A percentile compares a stretch with the other conserved stretches of the same genome.
Evolutionary conservation across 2,888 invertebrate species (phyloP).

Genomic region (Carcina quercana): DNA sequence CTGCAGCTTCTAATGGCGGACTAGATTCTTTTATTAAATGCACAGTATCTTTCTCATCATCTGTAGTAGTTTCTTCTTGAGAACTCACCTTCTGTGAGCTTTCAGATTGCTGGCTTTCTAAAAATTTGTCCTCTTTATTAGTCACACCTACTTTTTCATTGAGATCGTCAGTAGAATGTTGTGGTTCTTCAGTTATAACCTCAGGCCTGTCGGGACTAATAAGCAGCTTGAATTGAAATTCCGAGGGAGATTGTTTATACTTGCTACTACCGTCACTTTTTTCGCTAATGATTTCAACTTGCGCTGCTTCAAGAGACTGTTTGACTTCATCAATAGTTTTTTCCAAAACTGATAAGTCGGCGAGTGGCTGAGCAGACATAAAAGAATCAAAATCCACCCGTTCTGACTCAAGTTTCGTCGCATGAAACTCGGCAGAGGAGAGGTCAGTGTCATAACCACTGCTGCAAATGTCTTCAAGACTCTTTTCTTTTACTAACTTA

Average conservation of each 20-base stretch:
- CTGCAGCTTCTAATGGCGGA: constrained; percentile 53
- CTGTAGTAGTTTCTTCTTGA: constrained; percentile 68
- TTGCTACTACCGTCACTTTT: constrained; percentile 78
- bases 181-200: constrained; percentile 75
- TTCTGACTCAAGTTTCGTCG: constrained; percentile 68
- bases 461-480: constrained; percentile 79
- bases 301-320: constrained; percentile 80
- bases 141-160: constrained; percentile 29
- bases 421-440: constrained; percentile 77
- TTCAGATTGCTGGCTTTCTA: constrained; percentile 58
- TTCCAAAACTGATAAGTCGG: constrained; percentile 75
- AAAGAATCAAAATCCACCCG: constrained; percentile 66
- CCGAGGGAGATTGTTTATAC: constrained; percentile 82
- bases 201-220: constrained; percentile 71
- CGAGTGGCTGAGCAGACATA: constrained; percentile 62
- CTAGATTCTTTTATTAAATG: constrained; percentile 53
- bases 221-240: constrained; percentile 80
- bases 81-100: constrained; percentile 57
- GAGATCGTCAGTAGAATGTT: constrained; percentile 57
- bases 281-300: constrained; percentile 79
- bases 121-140: constrained; percentile 32
- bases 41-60: constrained; percentile 68
- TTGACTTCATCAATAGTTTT: constrained; percentile 83
- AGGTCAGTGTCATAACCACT: constrained; percentile 80
- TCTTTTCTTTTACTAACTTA: constrained; percentile 65